Evolutionary conservation across 35 echinoderm and acorn worm species (phyloP), one percentile per base, ranked within the genome.

Genomic region (Stichopus chloronotus): DNA sequence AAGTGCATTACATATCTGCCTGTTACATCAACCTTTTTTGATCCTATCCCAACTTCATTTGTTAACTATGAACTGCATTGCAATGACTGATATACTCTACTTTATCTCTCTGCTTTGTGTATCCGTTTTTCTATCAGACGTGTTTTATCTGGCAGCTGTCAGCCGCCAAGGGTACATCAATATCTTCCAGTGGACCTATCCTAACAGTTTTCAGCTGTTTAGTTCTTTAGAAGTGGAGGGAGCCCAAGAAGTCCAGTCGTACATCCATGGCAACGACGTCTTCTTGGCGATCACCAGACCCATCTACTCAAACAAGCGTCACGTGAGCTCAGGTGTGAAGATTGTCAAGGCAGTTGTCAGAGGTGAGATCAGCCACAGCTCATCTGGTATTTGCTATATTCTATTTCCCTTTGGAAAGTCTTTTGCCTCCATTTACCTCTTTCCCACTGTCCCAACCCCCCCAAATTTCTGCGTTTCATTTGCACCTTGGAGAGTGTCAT

Each of bases 131-230:
- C 14, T 71, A 71, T 52, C 76, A 91, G 90, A 91, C 57, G 25
- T 53, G n/a, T 17, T 56, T 25, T 91, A 91, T 25, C 21, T 91
- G 69, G 72, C 58, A 20, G 90, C 90, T 59, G 90, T 91, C 25
- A 91, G 90, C 53, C 16, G 72, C 10, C 90, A 57, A 53, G 90
- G 90, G 11, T 79, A 16, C 53, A 77, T 91, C 63, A 78, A 91
- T 59, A 91, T 91, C 14, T 91, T 79, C 72, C 90, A 91, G 53
- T 91, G 90, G 90, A 91, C 20, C 4, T 56, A 55, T 12, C 71
- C 90, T 7, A 11, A 3, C 54, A 77, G 55, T 25, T 91, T 91
- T n/a, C 69, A 91, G 76, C 72, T 24, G 4, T 57, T 57, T 79
- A 57, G 16, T 20, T 78, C 90, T n/a, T 54, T 91, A 19, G 72